phyloP scores from a whole-genome alignment of 1,140 invertebrate species.

The Ridgeia piscesae region DNA sequence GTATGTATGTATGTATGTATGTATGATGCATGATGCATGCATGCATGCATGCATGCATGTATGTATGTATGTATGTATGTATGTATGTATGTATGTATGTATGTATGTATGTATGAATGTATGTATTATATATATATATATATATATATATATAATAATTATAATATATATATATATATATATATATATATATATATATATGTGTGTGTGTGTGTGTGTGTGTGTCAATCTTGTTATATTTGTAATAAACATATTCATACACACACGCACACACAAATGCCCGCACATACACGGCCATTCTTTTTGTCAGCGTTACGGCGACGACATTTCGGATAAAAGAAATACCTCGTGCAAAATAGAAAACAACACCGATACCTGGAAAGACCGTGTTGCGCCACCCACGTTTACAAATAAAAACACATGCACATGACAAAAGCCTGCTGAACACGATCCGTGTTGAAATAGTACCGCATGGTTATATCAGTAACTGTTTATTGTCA shows the following conservation, averaged over 20 bases:
- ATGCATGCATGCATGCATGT: too few species aligned
- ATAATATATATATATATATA: too few species aligned
- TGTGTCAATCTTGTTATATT: too few species aligned
- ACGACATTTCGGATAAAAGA: background rate
- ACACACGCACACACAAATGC: conserved; percentile 16
- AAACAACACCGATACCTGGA: background rate
- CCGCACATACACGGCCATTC: conserved; percentile 11
- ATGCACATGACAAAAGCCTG: background rate
- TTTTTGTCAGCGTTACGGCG: background rate
- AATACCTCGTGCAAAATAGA: background rate
- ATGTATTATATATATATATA: too few species aligned
- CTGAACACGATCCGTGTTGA: background rate
- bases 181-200: too few species aligned
- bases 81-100: too few species aligned
- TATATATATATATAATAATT: too few species aligned
- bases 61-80: too few species aligned
- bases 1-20: background rate
- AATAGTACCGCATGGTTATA: background rate
- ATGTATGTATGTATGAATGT: background rate
- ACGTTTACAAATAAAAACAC: background rate
- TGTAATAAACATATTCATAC: conserved; percentile 17
- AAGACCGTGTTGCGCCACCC: background rate
- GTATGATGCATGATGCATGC: too few species aligned
- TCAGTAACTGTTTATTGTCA: background rate
- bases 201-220: too few species aligned